Evolutionary conservation across 2,797 vertebrate species (phyloP).

Genomic region (Sebastiscus albofasciatus): DNA sequence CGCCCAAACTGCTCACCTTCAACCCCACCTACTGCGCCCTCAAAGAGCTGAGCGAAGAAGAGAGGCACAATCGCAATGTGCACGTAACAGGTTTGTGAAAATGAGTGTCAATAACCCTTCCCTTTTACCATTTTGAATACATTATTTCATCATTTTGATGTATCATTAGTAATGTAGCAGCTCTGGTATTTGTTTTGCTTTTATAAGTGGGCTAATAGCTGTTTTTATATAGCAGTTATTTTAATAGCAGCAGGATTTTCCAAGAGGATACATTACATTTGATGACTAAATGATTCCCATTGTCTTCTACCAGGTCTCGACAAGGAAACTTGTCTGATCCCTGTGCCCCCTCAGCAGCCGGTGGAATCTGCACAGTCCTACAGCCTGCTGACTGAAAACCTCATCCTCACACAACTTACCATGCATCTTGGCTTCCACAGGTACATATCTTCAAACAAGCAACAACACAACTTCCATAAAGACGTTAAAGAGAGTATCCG

Average conservation of each 20-base stretch:
- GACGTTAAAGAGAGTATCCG: neutral
- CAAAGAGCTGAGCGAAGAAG: constrained; percentile 94
- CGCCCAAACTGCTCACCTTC: constrained; percentile 93
- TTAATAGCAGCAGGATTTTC: neutral
- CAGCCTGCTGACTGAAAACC: constrained; percentile 96
- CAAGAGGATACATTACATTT: neutral
- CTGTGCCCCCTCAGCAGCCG: constrained; percentile 85
- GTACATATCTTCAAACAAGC: constrained; percentile 48
- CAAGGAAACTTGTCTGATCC: constrained; percentile 97
- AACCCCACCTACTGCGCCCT: constrained; percentile 95
- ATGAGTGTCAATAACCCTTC: neutral
- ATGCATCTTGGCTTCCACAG: constrained; percentile 91
- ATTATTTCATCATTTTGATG: neutral
- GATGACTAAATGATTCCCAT: neutral
- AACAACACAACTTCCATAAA: neutral
- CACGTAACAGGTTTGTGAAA: constrained; percentile 89
- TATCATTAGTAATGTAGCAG: neutral
- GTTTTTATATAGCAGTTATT: neutral
- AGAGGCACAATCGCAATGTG: constrained; percentile 90
- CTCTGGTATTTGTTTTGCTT: neutral
- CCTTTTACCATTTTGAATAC: neutral
- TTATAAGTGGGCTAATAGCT: neutral
- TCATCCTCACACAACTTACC: constrained; percentile 93
- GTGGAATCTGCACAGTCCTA: constrained; percentile 89
- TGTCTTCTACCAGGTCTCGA: constrained; percentile 87